These are phyloP conservation scores for Eulemur rubriventer DNA, from an alignment of 2,797 vertebrate genomes.

Conservation along the genomic window DNA sequence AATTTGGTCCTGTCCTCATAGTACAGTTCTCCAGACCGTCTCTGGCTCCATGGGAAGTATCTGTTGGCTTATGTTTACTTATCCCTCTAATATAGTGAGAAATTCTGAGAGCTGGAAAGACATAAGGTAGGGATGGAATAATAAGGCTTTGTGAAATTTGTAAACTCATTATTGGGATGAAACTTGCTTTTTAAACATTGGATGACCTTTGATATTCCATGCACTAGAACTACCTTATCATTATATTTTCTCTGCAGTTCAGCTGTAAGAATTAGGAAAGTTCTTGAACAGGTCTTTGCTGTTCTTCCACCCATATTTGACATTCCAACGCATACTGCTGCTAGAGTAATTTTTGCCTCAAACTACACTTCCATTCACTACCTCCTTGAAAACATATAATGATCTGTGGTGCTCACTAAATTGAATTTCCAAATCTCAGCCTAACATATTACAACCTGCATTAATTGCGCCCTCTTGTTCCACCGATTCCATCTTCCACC, in stretches of 20 bases:
- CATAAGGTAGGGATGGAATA: neutral
- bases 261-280: neutral
- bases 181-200: neutral
- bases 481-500: neutral
- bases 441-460: neutral
- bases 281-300: neutral
- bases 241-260: neutral
- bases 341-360: neutral
- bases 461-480: neutral
- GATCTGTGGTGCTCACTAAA: neutral
- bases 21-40: neutral
- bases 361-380: neutral
- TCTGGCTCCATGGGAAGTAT: neutral
- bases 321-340: neutral
- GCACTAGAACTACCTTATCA: neutral
- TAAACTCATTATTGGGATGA: neutral
- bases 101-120: neutral
- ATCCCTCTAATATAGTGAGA: neutral
- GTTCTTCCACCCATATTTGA: neutral
- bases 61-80: neutral
- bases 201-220: neutral
- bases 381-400: neutral
- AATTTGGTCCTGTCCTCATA: neutral
- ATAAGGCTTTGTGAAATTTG: neutral
- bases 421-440: slow-evolving; percentile 29